phyloP scores from a whole-genome alignment of 2,797 vertebrate genomes.

The Cygnus olor region DNA sequence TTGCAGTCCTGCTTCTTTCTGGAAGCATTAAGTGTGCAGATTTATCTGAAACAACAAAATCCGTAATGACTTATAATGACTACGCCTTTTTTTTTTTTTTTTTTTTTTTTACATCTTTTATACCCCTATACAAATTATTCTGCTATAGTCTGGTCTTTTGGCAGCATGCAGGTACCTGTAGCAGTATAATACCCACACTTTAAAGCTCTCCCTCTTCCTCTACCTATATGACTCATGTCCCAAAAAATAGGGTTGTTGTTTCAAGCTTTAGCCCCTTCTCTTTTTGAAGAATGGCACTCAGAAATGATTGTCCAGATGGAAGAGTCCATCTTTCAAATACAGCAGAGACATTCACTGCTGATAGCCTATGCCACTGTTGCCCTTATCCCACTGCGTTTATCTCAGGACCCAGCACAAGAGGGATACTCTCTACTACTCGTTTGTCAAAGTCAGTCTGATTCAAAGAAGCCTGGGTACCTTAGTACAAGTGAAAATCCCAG shows the following conservation, averaged over 20 bases:
- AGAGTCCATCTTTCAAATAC: not conserved
- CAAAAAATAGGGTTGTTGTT: not conserved
- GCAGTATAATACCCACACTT: not conserved
- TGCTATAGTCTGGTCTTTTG: not conserved
- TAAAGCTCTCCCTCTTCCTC: not conserved
- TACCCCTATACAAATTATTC: not conserved
- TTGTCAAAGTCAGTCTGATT: not conserved
- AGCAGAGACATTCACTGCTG: not conserved
- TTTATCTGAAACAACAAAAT: not conserved
- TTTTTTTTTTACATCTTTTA: not conserved
- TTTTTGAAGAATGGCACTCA: not conserved
- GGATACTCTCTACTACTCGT: not conserved
- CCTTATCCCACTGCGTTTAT: rapidly evolving
- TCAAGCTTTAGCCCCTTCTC: not conserved
- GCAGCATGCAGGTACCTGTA: not conserved
- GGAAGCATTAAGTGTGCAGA: not conserved
- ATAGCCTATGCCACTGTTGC: not conserved
- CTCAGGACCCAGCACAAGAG: not conserved
- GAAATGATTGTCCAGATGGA: not conserved
- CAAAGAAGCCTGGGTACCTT: not conserved
- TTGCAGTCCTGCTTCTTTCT: not conserved
- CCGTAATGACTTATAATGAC: not conserved
- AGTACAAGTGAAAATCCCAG: not conserved
- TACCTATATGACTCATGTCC: not conserved
- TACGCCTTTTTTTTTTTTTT: not conserved